A percentile compares a stretch with the other conserved stretches of the same genome.
phyloP scores from a whole-genome alignment of 2,113 vertebrate species.

The Boulengeromyrus knoepffleri region DNA sequence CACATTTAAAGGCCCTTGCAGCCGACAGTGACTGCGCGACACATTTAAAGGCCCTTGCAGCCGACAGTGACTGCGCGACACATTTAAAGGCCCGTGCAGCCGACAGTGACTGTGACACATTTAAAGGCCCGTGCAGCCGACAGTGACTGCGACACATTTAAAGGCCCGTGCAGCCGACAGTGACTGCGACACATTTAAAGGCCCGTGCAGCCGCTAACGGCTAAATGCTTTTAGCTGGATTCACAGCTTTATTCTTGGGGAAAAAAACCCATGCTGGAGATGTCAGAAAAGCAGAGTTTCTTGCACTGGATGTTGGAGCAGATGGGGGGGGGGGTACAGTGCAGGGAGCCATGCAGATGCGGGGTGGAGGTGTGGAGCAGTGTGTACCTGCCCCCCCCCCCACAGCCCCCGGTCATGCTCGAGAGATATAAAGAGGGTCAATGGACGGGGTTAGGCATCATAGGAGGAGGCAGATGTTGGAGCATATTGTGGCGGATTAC shows the following conservation, averaged over 20 bases:
- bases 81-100: too few relatives aligned
- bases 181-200: too few relatives aligned
- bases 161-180: too few relatives aligned
- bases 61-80: too few relatives aligned
- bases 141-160: too few relatives aligned
- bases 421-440: conserved; percentile 76
- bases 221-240: neutral
- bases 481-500: conserved; percentile 84
- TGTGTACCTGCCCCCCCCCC: neutral
- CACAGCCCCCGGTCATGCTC: conserved; percentile 32
- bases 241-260: neutral
- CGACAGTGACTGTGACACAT: too few relatives aligned
- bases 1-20: too few relatives aligned
- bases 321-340: neutral
- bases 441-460: conserved; percentile 71
- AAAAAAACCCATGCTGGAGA: neutral
- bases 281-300: neutral
- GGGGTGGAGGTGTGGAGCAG: neutral
- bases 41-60: too few relatives aligned
- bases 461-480: conserved; percentile 86
- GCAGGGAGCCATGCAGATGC: neutral
- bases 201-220: neutral
- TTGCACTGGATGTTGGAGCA: neutral
- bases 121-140: too few relatives aligned
- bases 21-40: too few relatives aligned